These are phyloP conservation scores for Ceratosolen solmsi DNA, from an alignment of 1,140 invertebrate genomes.

Conservation along the genomic window DNA sequence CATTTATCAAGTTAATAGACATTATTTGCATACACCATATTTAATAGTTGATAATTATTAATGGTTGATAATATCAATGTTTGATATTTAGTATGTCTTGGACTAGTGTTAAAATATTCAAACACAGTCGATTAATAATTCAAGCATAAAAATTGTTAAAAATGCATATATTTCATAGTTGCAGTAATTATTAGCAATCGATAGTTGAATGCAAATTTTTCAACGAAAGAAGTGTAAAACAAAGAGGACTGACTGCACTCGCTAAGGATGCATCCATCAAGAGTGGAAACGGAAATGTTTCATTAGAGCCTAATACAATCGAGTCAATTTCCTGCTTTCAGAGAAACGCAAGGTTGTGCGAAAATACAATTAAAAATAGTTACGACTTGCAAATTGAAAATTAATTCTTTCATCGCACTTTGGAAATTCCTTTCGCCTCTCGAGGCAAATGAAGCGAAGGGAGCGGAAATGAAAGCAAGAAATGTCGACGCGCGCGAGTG, in stretches of 20 bases:
- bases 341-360: neutral
- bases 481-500: neutral
- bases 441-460: slow-evolving; percentile 26
- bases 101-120: too few species aligned
- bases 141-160: neutral
- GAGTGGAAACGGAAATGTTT: slow-evolving; percentile 45
- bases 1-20: too few species aligned
- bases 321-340: slow-evolving; percentile 41
- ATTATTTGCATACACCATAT: too few species aligned
- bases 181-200: neutral
- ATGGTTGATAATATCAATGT: too few species aligned
- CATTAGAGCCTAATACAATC: slow-evolving; percentile 45
- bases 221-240: neutral
- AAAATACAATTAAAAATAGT: slow-evolving; percentile 50
- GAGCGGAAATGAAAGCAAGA: slow-evolving; percentile 37
- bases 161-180: neutral
- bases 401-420: slow-evolving; percentile 46
- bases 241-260: neutral
- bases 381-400: slow-evolving; percentile 46
- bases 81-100: neutral
- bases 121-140: neutral
- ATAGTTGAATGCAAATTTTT: slow-evolving; percentile 23
- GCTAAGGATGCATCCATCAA: slow-evolving; percentile 16
- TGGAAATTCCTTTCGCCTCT: slow-evolving; percentile 21
- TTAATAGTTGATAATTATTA: too few species aligned